Evolutionary conservation across 2,888 invertebrate genomes (phyloP), one percentile per base, ranked within the genome.

Genomic region (Napeogenes sylphis): DNA sequence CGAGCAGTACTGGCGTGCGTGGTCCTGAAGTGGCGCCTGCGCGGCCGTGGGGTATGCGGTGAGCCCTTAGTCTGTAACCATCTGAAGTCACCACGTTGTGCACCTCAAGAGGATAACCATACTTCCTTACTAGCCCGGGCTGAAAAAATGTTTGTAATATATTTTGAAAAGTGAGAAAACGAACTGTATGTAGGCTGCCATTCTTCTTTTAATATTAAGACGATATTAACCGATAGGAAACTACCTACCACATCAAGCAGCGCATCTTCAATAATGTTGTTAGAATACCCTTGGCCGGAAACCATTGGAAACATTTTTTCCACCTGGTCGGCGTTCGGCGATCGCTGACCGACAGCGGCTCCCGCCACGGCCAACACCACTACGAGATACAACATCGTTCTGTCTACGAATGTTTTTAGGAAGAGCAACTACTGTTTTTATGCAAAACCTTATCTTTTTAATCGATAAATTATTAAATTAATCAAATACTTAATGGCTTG

Each of bases 1-100:
- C 91, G 35, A 95, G 59, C 13, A 95, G 87, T 0, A 93, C 91
- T 1, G 92, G 90, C 0, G 92, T 92, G 64, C 87, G 92, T 21
- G 84, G 86, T 30, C 78, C 80, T 0, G 89, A 88, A 0, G 72
- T 75, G 55, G 84, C 84, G 68, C n/a, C 82, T 30, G 87, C 87
- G 5, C 87, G 86, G 0, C 91, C 91, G 38, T 91, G 91, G 0
- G 92, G 91, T 56, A 97, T 95, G 55, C 97, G 92, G 77, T 97
- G 96, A 75, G 96, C 72, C 65, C 92, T 91, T 66, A 97, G 83
- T 14, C 95, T 92, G 75, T 96, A 97, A 2, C 95, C 95, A 87
- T 97, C 97, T 2, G 89, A 78, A 0, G 97, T 97, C 4, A 83
- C 83, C 0, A 94, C 92, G 2, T 77, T 76, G 77, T 95, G 93